Evolutionary conservation across 2,797 vertebrate species (phyloP).

Genomic region (Tragelaphus oryx): DNA sequence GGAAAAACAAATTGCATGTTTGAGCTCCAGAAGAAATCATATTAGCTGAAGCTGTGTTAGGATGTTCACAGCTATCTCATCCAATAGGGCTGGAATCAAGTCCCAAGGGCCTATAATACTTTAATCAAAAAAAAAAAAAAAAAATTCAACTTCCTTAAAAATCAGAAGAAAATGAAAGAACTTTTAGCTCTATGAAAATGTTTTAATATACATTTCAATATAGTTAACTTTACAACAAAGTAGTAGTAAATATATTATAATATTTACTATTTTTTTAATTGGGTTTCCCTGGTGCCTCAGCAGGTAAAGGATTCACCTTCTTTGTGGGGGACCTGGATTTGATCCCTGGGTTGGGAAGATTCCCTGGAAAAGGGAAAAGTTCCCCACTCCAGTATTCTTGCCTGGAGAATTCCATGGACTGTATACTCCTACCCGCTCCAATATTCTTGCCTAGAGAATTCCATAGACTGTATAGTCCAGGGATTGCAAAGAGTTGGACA

Average conservation of each 20-base stretch:
- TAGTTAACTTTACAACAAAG: background rate
- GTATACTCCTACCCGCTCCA: too few species aligned
- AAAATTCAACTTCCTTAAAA: background rate
- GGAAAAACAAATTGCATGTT: background rate
- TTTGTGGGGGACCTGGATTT: background rate
- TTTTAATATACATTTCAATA: background rate
- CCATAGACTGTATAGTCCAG: background rate
- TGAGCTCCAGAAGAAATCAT: background rate
- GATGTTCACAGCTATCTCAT: background rate
- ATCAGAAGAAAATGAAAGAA: background rate
- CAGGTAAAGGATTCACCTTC: background rate
- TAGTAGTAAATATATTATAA: background rate
- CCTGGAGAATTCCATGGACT: too few species aligned
- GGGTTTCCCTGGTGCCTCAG: background rate
- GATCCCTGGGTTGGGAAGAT: background rate
- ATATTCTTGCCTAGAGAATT: too few species aligned
- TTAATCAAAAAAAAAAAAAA: background rate
- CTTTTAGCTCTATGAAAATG: background rate
- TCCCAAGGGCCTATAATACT: background rate
- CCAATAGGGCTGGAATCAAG: background rate
- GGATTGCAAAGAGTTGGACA: background rate
- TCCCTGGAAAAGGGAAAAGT: background rate
- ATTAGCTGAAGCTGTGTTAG: background rate
- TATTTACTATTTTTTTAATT: background rate
- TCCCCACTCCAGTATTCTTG: background rate